Base-by-base conservation (phyloP, 2,113 vertebrate species). In the Pseudorhombus dupliciocellatus region DNA sequence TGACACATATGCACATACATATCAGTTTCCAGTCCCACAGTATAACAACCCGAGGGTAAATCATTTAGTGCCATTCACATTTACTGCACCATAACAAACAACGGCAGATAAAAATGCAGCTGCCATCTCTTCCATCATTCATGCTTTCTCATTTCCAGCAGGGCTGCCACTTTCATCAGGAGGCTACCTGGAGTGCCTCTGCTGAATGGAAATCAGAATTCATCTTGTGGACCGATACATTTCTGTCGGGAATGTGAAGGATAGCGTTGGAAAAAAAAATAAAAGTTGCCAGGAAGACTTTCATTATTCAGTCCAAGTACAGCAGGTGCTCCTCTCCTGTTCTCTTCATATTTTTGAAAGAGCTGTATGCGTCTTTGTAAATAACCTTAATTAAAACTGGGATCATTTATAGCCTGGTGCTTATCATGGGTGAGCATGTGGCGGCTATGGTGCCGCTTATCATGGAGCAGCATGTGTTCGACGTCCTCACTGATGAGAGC, bases 321-420 rank as follows among this genome's bases (percentile, higher is more conserved):
- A 50, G 64, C 4, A 50, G 31, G 18, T 61, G 26, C 48, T 55
- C 25, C 52, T 31, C 51, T 37, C 55, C 55, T 60, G 59, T 46
- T 18, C 0, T 9, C 62, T 76, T 81, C 28, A 59, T 25, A 74
- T 79, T 57, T 57, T 48, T 34, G 5, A 30, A 75, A 3, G 37
- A 59, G 57, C 40, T 30, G 16, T 31, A 28, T 12, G 56, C 54
- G 46, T 82, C 76, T 70, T 75, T 58, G 61, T 62, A 79, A 62
- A 83, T 77, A 86, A 56, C 37, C 31, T 75, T 72, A 73, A 84
- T 86, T 69, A 88, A 79, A 83, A 69, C 58, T 42, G 12, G 62
- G 62, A 74, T 69, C 65, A 64, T 75, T 86, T 81, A 80, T 73
- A 69, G 75, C 81, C 75, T 31, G 46, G 63, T 70, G 75, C 74